Percentiles rank a stretch among this genome's conserved stretches.
These are phyloP conservation scores for Candidula unifasciata DNA, from an alignment of 2,888 invertebrate species.

Conservation along the genomic window DNA sequence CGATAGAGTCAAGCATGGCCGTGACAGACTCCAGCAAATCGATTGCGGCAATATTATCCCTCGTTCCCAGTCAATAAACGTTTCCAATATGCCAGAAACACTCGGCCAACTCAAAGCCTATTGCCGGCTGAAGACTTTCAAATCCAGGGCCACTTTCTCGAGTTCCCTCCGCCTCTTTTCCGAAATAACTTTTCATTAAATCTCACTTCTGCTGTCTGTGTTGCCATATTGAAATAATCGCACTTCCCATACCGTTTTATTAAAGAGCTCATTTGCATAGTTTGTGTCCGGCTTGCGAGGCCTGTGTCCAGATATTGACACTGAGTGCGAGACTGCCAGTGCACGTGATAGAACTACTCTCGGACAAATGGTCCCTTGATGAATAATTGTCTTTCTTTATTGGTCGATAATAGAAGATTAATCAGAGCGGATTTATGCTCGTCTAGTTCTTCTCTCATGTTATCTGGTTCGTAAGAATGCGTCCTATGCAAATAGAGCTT, in stretches of 20 bases:
- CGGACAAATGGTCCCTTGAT: conserved; percentile 43
- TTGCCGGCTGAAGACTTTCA: conserved; percentile 19
- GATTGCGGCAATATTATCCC: conserved; percentile 52
- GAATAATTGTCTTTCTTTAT: conserved; percentile 50
- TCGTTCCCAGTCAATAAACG: conserved; percentile 46
- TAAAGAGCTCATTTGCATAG: conserved; percentile 52
- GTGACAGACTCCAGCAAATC: conserved; percentile 38
- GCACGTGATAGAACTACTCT: conserved; percentile 38
- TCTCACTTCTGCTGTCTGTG: conserved; percentile 45
- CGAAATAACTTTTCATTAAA: conserved; percentile 51
- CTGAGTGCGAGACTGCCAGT: conserved; percentile 29
- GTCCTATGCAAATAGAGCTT: conserved; percentile 43
- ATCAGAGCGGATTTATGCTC: conserved; percentile 48
- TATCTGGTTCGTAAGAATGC: conserved; percentile 39
- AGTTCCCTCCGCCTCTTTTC: conserved; percentile 22
- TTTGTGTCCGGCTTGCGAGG: conserved; percentile 22
- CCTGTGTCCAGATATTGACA: conserved; percentile 45
- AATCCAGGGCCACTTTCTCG: conserved; percentile 41
- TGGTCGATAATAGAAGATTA: conserved; percentile 45
- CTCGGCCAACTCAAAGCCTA: conserved; percentile 40
- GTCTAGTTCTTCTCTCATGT: conserved; percentile 26
- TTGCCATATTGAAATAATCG: conserved; percentile 51
- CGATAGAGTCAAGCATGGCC: conserved; percentile 34
- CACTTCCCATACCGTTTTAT: conserved; percentile 49
- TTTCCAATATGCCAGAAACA: conserved; percentile 51